Percentiles rank a stretch among this genome's conserved stretches.
Evolutionary conservation across 2,113 vertebrate genomes (phyloP).

Genomic region (Melierax canorus): DNA sequence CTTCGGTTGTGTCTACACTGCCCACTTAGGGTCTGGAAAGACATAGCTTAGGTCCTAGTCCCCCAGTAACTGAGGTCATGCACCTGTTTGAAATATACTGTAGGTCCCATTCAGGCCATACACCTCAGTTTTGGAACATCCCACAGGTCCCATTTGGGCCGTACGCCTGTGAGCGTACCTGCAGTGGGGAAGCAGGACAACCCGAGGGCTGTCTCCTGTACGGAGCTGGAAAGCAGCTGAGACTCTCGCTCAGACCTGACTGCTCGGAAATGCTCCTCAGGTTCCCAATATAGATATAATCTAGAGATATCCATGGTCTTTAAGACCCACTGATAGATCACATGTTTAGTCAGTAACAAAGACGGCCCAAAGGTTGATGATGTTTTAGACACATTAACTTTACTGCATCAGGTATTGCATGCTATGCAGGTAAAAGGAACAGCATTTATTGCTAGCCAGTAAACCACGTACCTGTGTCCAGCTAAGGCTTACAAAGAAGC

Average conservation of each 20-base stretch:
- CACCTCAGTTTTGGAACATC: not conserved
- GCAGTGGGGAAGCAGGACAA: not conserved
- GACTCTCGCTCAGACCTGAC: not conserved
- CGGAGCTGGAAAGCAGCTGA: not conserved
- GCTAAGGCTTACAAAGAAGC: not conserved
- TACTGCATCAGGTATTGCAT: not conserved
- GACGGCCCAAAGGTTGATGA: not conserved
- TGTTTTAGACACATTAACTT: not conserved
- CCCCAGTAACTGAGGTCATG: not conserved
- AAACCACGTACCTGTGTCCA: not conserved
- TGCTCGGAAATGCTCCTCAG: not conserved
- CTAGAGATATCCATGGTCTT: not conserved
- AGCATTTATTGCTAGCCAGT: not conserved
- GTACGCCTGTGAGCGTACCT: not conserved
- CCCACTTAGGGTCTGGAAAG: too few relatives aligned
- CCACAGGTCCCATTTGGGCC: not conserved
- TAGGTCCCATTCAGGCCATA: not conserved
- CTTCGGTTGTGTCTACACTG: not conserved
- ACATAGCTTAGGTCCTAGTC: not conserved
- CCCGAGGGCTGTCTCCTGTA: not conserved
- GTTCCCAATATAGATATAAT: not conserved
- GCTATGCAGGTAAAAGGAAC: not conserved
- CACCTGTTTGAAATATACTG: not conserved
- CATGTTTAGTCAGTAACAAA: not conserved
- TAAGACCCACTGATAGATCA: not conserved